Conservation (phyloP, 1,140 invertebrate genomes). For the honey bee (Apis mellifera) region Amel_HAv3.1 CM009944.2:8960001-8960500, state of each 20-base stretch:
- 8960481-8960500: not conserved
- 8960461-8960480: too few relatives aligned
- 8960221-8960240: not conserved
- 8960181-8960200: not conserved
- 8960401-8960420: constrained; percentile 83
- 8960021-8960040: too few relatives aligned
- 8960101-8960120: not conserved
- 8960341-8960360: constrained; percentile 91
- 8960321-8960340: constrained; percentile 91
- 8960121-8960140: constrained; percentile 41
- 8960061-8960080: too few relatives aligned
- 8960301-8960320: constrained; percentile 93
- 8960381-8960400: constrained; percentile 90
- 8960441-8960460: not conserved
- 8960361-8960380: constrained; percentile 90
- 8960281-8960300: constrained; percentile 89
- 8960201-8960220: not conserved
- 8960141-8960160: constrained; percentile 56
- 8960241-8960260: not conserved
- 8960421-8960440: not conserved
- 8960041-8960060: too few relatives aligned
- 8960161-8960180: constrained; percentile 29
- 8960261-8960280: constrained; percentile 90
- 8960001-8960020: constrained; percentile 70
- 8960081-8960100: too few relatives aligned